Evolutionary conservation across 2,113 vertebrate species (phyloP), one percentile per base, ranked within the genome.

Genomic region (Heteronetta atricapilla): DNA sequence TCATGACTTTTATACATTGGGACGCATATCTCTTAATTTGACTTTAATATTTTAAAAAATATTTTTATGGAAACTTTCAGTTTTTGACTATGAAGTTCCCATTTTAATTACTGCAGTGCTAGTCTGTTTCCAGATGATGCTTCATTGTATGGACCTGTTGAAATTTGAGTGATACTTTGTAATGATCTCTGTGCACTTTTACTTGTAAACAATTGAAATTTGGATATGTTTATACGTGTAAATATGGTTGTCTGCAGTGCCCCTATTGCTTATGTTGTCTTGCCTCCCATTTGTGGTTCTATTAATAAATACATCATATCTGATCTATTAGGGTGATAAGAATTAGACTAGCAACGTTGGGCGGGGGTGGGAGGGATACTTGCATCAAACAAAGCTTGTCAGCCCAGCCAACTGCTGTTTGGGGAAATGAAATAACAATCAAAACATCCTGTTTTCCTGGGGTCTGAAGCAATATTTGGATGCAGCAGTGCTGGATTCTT

Each of bases 141-240:
- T 98, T 98, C 95, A 95, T 97, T 97, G 97, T 98, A 98, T 97
- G 97, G 98, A 98, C 97, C 97, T 95, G 96, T 97, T 98, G 96
- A 98, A 98, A 97, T 98, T 98, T 94, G 85, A 98, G 97, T 98
- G 98, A 98, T 98, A 97, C 96, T 98, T 97, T 60, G 97, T 98
- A 98, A 98, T 98, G 97, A 98, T 97, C 97, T 98, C 86, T 98
- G 99, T 99, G 99, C 99, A 99, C 99, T 99, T 99, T 99, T 99
- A 98, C 97, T 98, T 98, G 97, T 98, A 98, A 98, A 98, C 97
- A 98, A 97, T 96, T 97, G 95, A 96, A 95, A 98, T 98, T 98
- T 98, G 98, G 97, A 97, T 98, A 98, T 98, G 98, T 98, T 98
- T 98, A 98, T 98, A 98, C 75, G 66, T 98, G 98, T 98, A 98